phyloP scores from a whole-genome alignment of 2,113 vertebrate species.

The Bubo bubo region DNA sequence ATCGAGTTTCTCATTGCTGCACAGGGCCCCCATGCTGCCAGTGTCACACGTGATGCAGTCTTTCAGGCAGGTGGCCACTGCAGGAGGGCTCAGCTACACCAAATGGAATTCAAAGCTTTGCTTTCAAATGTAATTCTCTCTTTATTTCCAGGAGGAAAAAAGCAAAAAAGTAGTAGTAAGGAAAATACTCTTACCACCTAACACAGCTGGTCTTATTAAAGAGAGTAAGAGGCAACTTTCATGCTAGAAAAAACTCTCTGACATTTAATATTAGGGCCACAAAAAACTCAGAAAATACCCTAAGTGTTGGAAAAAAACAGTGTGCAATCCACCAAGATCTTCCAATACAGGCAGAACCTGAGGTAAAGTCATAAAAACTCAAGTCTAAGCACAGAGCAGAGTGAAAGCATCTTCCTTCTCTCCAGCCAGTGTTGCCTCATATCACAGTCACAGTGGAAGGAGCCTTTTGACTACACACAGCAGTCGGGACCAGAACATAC shows the following conservation, averaged over 20 bases:
- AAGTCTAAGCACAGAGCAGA: neutral
- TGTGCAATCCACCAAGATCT: neutral
- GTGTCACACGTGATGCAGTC: neutral
- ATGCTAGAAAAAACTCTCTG: neutral
- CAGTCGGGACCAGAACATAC: neutral
- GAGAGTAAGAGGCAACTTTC: neutral
- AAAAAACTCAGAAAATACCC: neutral
- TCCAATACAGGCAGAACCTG: neutral
- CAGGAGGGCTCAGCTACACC: constrained; percentile 16
- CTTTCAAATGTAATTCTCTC: constrained; percentile 53
- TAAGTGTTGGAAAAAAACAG: neutral
- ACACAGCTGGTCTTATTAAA: constrained; percentile 43
- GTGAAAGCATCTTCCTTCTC: neutral
- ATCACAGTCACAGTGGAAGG: neutral
- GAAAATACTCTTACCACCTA: constrained; percentile 29
- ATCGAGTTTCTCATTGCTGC: neutral
- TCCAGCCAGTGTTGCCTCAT: neutral
- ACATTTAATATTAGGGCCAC: neutral
- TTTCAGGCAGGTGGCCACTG: constrained; percentile 48
- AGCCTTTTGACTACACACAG: neutral
- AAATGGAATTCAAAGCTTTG: constrained; percentile 54
- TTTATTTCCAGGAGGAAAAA: neutral
- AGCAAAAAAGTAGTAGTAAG: neutral
- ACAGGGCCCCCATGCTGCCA: neutral
- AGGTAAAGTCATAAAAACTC: neutral